Evolutionary conservation across 2,797 vertebrate genomes (phyloP).

Genomic region (Holocentrus rufus): DNA sequence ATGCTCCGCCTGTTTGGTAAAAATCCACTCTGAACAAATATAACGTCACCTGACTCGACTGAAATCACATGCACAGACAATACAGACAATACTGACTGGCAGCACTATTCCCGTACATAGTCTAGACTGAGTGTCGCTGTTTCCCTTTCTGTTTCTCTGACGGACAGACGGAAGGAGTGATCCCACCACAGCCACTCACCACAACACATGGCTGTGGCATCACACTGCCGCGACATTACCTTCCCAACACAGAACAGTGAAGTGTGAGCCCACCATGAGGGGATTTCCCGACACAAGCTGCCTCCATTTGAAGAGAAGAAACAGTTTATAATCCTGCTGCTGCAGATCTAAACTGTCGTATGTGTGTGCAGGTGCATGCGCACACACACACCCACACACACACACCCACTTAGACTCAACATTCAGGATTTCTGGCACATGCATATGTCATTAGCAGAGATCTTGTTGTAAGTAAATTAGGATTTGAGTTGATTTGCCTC

Average conservation of each 20-base stretch:
- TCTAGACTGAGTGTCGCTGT: background rate
- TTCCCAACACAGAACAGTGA: constrained; percentile 7
- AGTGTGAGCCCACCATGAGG: constrained; percentile 10
- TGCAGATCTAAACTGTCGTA: background rate
- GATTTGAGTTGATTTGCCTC: constrained; percentile 1
- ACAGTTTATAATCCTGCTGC: constrained; percentile 9
- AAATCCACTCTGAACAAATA: background rate
- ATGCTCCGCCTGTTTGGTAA: background rate
- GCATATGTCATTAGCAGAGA: background rate
- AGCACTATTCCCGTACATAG: background rate
- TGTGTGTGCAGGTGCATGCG: constrained; percentile 24
- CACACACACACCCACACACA: constrained; percentile 11
- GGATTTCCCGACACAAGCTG: constrained; percentile 13
- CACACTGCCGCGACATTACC: constrained; percentile 34
- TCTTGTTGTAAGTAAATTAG: background rate
- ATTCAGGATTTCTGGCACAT: background rate
- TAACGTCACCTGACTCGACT: background rate
- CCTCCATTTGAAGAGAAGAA: constrained; percentile 15
- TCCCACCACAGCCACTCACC: constrained; percentile 42
- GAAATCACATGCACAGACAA: background rate
- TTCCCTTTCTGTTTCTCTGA: constrained; percentile 5
- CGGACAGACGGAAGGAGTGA: constrained; percentile 13
- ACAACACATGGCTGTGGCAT: constrained; percentile 44
- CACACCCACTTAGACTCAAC: background rate
- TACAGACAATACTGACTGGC: background rate